Percentiles rank a stretch among this genome's conserved stretches.
These are phyloP conservation scores for Dyspetes luteomarginatus DNA, from an alignment of 2,888 invertebrate species.

Conservation along the genomic window DNA sequence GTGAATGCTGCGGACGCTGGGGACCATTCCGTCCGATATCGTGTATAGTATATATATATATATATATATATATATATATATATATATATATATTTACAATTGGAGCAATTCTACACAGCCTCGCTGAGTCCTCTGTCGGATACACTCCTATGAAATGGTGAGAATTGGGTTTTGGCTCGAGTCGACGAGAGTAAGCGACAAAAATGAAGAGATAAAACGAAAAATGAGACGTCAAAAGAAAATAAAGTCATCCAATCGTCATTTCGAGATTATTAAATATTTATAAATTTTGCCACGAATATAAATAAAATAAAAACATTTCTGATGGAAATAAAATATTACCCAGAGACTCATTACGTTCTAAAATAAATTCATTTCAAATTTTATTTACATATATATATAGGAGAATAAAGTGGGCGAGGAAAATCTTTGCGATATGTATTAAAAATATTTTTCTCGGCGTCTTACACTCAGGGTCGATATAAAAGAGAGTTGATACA, in stretches of 20 bases:
- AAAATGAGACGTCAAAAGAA: neutral
- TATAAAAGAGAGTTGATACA: neutral
- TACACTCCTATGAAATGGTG: constrained; percentile 26
- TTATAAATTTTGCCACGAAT: no score
- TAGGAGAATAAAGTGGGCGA: neutral
- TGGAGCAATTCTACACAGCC: neutral
- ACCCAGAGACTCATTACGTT: no score
- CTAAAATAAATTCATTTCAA: no score
- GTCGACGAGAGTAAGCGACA: neutral
- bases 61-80: neutral
- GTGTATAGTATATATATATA: neutral
- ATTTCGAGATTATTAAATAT: neutral
- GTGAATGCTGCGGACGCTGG: constrained; percentile 40
- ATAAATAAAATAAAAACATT: no score
- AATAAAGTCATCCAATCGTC: constrained; percentile 16
- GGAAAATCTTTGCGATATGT: neutral
- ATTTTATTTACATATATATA: no score
- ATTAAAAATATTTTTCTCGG: neutral
- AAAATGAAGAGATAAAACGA: constrained; percentile 9
- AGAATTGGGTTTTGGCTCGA: constrained; percentile 38
- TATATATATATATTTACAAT: neutral
- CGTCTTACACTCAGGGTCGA: neutral
- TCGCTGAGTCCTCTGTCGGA: constrained; percentile 33
- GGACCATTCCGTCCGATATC: constrained; percentile 43
- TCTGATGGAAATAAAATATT: no score